Evolutionary conservation across 2,113 vertebrate species (phyloP), one percentile per base, ranked within the genome.

Genomic region (Brienomyrus longianalis): DNA sequence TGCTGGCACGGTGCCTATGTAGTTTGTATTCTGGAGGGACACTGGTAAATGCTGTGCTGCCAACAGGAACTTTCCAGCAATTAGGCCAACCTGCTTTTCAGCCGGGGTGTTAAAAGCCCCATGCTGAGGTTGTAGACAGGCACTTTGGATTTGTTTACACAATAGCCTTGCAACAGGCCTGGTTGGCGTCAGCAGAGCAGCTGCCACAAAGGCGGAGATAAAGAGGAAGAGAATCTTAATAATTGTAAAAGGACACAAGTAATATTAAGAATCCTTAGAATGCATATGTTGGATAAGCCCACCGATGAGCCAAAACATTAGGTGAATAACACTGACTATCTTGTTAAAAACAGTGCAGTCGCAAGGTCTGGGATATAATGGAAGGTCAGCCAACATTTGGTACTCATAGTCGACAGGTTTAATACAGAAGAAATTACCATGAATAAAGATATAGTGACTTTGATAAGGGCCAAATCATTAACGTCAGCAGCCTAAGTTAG

Each of bases 61-160:
- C 90, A 88, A 84, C 62, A 52, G 70, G 89, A 90, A 88, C 85
- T 83, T 87, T 90, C 62, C 70, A 70, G 89, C 86, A 88, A 90
- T 90, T 90, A 87, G 89, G 70, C 86, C 85, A 31, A 87, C 85
- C 89, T 83, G 89, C 85, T 90, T 88, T 48, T 23, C 56, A 86
- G 47, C 48, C 89, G 15, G 62, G 59, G 21, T 45, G 86, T 88
- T 52, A 59, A 88, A 87, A 85, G 54, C 83, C 85, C 66, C 89
- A 88, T 9, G 48, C 85, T 88, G 89, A 6, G 89, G 19, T 17
- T 74, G 83, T 87, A 77, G 89, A 90, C 89, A 74, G 83, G 31
- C 84, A 87, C 83, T 77, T 90, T 74, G 23, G 59, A 50, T 87
- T 87, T 17, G 84, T 86, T 87, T 87, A 90, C 89, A 90, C 83